These are phyloP conservation scores for Caretta caretta DNA, from an alignment of 2,113 vertebrate genomes.

Conservation along the genomic window DNA sequence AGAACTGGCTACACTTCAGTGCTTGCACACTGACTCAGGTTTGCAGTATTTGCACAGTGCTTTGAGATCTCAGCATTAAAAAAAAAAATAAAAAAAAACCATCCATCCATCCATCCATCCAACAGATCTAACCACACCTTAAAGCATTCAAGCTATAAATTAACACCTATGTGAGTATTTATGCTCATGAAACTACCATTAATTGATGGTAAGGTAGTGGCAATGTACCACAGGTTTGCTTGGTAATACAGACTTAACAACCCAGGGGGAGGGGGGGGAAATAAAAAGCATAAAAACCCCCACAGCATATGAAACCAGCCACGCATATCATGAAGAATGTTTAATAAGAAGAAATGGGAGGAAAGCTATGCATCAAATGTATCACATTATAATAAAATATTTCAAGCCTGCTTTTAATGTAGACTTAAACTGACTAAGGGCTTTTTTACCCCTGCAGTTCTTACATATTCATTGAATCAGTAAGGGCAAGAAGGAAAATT, in stretches of 20 bases:
- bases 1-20: not conserved
- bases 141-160: not conserved
- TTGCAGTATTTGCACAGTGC: not conserved
- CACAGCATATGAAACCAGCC: slow-evolving; percentile 9
- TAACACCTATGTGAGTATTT: not conserved
- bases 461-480: accelerated
- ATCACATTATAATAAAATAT: not conserved
- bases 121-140: not conserved
- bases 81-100: not conserved
- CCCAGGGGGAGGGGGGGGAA: not conserved
- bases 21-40: not conserved
- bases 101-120: not conserved
- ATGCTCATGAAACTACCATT: not conserved
- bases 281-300: not conserved
- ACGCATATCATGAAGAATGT: accelerated
- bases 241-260: not conserved
- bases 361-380: not conserved
- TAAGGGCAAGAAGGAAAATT: not conserved
- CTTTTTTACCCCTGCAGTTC: not conserved
- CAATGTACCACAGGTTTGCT: not conserved
- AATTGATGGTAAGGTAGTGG: not conserved
- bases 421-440: not conserved
- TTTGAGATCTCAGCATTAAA: not conserved
- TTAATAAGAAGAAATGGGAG: not conserved
- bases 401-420: not conserved